Percentiles rank a stretch among this genome's conserved stretches.
Evolutionary conservation across 2,113 vertebrate species (phyloP).

Genomic region (Nesoenas mayeri): DNA sequence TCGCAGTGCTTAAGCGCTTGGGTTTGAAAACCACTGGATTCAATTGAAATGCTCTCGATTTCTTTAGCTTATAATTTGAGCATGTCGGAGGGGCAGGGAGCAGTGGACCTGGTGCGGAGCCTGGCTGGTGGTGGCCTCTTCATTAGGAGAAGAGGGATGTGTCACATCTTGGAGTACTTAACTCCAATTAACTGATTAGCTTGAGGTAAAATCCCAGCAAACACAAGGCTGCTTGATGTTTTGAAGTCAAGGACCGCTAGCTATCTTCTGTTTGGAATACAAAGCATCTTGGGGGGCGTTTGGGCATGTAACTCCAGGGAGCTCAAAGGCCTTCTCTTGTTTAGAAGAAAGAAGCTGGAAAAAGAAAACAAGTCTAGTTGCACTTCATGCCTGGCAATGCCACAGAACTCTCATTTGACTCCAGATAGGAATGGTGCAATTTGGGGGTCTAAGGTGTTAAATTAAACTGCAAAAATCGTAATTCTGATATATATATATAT

Average conservation of each 20-base stretch:
- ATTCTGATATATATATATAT: not conserved
- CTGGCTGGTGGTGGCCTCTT: not conserved
- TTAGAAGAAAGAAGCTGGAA: not conserved
- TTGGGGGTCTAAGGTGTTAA: not conserved
- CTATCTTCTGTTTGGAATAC: not conserved
- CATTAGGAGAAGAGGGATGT: not conserved
- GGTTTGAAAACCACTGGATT: not conserved
- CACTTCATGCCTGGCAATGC: not conserved
- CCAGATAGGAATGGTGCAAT: not conserved
- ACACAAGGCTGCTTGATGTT: not conserved
- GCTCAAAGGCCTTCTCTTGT: not conserved
- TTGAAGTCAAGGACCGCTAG: not conserved
- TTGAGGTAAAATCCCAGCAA: not conserved
- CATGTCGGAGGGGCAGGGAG: not conserved
- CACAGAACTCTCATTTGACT: not conserved
- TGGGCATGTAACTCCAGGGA: rapidly evolving
- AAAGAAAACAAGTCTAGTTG: not conserved
- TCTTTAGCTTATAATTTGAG: rapidly evolving
- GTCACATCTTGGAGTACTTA: not conserved
- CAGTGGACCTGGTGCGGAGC: not conserved
- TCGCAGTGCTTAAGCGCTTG: not conserved
- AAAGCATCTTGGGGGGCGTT: not conserved
- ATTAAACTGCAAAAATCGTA: not conserved
- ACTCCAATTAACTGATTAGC: slow-evolving; percentile 56
- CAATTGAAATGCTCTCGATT: not conserved